These are phyloP conservation scores for Sinocyclocheilus anophthalmus DNA, from an alignment of 2,113 vertebrate species.

Conservation along the genomic window DNA sequence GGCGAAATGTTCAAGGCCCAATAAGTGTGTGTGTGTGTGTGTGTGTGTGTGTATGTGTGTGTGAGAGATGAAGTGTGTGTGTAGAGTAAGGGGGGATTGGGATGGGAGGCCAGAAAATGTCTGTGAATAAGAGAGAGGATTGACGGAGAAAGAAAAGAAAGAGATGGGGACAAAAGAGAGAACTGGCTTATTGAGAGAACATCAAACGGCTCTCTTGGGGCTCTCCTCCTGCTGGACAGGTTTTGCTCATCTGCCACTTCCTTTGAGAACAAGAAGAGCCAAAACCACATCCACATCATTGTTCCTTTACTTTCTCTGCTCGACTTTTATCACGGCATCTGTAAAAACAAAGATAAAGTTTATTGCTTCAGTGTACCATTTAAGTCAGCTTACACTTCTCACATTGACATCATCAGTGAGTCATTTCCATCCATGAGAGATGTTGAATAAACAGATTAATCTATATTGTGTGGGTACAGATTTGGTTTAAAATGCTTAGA, in stretches of 20 bases:
- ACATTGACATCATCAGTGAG: background rate
- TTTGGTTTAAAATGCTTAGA: background rate
- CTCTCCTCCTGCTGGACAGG: constrained; percentile 53
- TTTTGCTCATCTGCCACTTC: constrained; percentile 50
- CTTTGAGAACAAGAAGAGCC: constrained; percentile 26
- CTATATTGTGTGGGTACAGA: background rate
- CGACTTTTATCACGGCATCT: constrained; percentile 11
- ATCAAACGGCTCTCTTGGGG: constrained; percentile 40
- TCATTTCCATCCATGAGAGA: constrained; percentile 16
- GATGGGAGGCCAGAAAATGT: background rate
- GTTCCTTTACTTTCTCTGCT: constrained; percentile 33
- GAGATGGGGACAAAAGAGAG: constrained; percentile 44
- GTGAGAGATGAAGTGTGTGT: background rate
- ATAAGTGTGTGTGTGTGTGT: background rate
- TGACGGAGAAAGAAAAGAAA: constrained; percentile 42
- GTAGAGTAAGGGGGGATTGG: background rate
- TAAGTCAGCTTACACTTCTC: background rate
- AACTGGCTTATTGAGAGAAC: constrained; percentile 42
- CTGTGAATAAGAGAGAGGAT: constrained; percentile 5
- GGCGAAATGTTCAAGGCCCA: background rate
- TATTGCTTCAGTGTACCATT: background rate
- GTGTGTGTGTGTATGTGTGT: background rate
- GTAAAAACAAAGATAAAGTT: constrained; percentile 11
- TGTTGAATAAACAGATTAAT: background rate
- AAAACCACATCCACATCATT: constrained; percentile 43